These are phyloP conservation scores for Chinchilla lanigera DNA, from an alignment of 2,113 vertebrate species.

Conservation along the genomic window DNA sequence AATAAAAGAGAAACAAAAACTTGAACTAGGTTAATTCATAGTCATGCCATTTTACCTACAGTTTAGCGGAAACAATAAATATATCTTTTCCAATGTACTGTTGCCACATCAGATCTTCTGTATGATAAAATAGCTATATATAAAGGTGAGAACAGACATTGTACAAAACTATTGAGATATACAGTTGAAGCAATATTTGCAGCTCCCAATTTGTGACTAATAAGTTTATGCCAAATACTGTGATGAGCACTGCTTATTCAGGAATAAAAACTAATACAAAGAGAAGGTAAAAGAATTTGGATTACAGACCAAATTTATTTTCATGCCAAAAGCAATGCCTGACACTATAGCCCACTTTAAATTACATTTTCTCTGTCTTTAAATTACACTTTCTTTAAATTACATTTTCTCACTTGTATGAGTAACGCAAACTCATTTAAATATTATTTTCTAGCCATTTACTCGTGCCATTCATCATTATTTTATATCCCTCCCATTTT, in stretches of 20 bases:
- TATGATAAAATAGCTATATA: not conserved
- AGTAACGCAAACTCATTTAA: not conserved
- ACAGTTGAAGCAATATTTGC: not conserved
- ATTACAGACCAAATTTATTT: not conserved
- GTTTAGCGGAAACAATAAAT: not conserved
- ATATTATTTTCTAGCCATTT: not conserved
- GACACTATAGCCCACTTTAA: not conserved
- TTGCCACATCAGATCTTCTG: not conserved
- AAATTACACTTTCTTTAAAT: not conserved
- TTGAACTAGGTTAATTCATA: not conserved
- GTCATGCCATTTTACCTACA: not conserved
- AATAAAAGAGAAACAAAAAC: not conserved
- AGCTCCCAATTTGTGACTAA: not conserved
- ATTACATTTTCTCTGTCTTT: not conserved
- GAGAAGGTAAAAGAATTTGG: not conserved
- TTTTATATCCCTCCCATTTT: not conserved
- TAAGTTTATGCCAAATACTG: not conserved
- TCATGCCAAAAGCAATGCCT: not conserved
- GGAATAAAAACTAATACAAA: not conserved
- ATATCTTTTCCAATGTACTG: not conserved
- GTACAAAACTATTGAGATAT: not conserved
- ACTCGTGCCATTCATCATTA: not conserved
- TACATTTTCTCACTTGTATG: not conserved
- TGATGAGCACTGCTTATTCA: not conserved
- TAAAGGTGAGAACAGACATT: not conserved